Evolutionary conservation across 2,888 invertebrate genomes (phyloP).

Genomic region (Cerceris rybyensis): DNA sequence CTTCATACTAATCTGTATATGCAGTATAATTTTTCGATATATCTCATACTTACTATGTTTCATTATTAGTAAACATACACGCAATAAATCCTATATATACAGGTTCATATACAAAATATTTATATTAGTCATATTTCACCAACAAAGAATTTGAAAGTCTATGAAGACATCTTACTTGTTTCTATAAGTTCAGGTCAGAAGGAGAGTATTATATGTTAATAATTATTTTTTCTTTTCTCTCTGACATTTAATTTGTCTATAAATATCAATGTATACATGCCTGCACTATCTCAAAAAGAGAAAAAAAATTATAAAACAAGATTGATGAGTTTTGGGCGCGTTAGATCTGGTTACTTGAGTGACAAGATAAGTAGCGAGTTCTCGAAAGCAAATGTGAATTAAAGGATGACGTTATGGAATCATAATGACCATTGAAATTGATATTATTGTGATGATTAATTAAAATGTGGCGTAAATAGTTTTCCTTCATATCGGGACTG

Average conservation of each 20-base stretch:
- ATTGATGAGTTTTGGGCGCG: constrained; percentile 60
- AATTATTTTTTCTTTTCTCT: background rate
- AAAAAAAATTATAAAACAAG: constrained; percentile 34
- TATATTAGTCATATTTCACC: constrained; percentile 8
- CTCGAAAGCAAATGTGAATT: constrained; percentile 84
- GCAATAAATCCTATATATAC: constrained; percentile 9
- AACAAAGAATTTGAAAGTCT: background rate
- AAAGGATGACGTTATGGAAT: constrained; percentile 54
- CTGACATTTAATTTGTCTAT: background rate
- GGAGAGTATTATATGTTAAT: background rate
- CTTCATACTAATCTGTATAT: too few species aligned
- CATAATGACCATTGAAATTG: constrained; percentile 52
- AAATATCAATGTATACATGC: constrained; percentile 10
- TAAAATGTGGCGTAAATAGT: constrained; percentile 48
- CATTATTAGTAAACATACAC: constrained; percentile 18
- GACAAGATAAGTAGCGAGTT: constrained; percentile 67
- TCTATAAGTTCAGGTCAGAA: background rate
- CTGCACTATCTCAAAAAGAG: constrained; percentile 8
- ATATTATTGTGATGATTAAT: constrained; percentile 59
- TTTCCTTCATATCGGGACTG: constrained; percentile 77
- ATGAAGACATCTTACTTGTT: constrained; percentile 5
- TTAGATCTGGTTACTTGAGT: constrained; percentile 49
- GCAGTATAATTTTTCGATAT: too few species aligned
- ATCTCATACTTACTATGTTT: constrained; percentile 24
- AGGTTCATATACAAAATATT: constrained; percentile 19